A percentile compares a stretch with the other conserved stretches of the same genome.
phyloP scores from a whole-genome alignment of 2,113 vertebrate species.

The Phrynosoma platyrhinos region DNA sequence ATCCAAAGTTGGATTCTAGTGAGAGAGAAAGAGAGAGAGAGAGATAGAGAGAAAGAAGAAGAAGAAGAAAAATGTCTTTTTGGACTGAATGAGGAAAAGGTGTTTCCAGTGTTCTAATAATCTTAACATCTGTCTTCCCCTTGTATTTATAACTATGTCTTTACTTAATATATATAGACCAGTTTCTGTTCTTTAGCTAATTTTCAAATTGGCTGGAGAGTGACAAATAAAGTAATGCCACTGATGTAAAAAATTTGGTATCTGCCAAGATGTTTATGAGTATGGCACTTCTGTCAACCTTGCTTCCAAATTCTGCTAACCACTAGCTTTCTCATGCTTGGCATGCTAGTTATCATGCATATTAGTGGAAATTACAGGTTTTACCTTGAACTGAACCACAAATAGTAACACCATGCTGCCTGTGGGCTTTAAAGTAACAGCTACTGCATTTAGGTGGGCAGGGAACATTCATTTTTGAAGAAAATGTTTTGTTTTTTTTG shows the following conservation, averaged over 20 bases:
- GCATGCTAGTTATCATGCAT: constrained; percentile 56
- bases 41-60: too few species aligned
- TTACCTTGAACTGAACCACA: constrained; percentile 16
- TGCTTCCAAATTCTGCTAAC: constrained; percentile 47
- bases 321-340: neutral
- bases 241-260: neutral
- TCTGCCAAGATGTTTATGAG: neutral
- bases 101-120: neutral
- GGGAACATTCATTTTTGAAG: constrained; percentile 53
- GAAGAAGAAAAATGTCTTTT: neutral
- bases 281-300: constrained; percentile 42
- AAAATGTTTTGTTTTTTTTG: neutral
- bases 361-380: constrained; percentile 21
- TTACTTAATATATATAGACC: neutral
- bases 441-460: constrained; percentile 66
- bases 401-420: constrained; percentile 53
- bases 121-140: constrained; percentile 20
- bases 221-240: neutral
- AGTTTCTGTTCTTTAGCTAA: neutral
- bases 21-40: neutral
- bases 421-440: constrained; percentile 16
- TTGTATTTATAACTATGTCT: neutral
- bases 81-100: neutral
- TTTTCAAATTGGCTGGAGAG: constrained; percentile 17
- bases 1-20: neutral